Percentiles rank a stretch among this genome's conserved stretches.
Conservation (phyloP, 2,113 vertebrate species). For the Podocnemis expansa region DNA sequence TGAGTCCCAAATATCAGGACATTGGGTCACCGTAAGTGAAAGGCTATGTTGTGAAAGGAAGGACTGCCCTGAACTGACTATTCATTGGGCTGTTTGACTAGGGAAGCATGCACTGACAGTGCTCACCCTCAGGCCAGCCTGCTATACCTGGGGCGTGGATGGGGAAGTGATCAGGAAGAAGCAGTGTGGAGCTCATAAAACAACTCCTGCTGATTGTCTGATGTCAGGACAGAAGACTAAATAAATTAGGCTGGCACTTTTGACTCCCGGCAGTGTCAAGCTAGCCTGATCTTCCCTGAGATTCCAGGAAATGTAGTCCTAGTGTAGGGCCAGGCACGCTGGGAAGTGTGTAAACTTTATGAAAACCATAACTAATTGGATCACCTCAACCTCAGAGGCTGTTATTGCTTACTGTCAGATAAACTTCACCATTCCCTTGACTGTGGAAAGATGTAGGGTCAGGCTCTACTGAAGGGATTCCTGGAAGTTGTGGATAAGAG, state of each 20-base stretch:
- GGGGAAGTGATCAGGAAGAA: background rate
- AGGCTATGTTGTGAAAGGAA: too few relatives aligned
- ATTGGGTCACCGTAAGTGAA: too few relatives aligned
- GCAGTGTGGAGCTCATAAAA: background rate
- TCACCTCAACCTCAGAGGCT: background rate
- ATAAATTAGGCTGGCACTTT: background rate
- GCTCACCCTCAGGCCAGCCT: too few relatives aligned
- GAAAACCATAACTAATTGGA: too few relatives aligned
- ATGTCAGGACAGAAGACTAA: background rate
- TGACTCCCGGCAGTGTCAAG: background rate
- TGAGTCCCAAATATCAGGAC: too few relatives aligned
- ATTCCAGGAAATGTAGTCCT: background rate
- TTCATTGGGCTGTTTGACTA: too few relatives aligned
- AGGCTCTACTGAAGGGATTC: background rate
- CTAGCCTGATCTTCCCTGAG: background rate
- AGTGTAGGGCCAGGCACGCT: background rate
- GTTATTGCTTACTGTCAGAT: background rate
- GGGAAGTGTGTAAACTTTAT: conserved; percentile 10
- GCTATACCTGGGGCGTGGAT: too few relatives aligned
- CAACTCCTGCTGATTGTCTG: background rate
- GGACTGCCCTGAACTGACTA: too few relatives aligned
- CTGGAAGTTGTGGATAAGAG: background rate
- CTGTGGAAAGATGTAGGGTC: background rate
- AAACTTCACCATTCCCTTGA: background rate
- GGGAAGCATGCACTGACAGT: too few relatives aligned